phyloP scores from a whole-genome alignment of 2,797 vertebrate species.

The Otolemur crassicaudatus region DNA sequence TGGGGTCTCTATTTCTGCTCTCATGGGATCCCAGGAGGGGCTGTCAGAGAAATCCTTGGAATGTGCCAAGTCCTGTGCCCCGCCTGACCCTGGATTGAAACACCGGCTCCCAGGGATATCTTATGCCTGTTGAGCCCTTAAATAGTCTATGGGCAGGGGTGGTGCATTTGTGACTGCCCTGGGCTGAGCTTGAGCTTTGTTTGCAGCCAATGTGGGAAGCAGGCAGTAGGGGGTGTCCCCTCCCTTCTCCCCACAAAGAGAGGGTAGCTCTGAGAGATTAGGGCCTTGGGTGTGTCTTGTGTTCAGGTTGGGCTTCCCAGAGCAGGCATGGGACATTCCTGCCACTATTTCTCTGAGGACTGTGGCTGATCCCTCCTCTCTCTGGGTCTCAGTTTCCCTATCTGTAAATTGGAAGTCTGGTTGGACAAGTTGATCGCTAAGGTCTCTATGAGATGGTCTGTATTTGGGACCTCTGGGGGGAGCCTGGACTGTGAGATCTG shows the following conservation, averaged over 20 bases:
- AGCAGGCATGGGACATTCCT: background rate
- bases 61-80: background rate
- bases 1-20: background rate
- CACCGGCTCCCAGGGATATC: background rate
- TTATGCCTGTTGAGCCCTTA: conserved; percentile 4
- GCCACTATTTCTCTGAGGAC: background rate
- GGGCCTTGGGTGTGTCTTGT: background rate
- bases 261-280: conserved; percentile 30
- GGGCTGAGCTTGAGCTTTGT: background rate
- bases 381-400: background rate
- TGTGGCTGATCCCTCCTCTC: background rate
- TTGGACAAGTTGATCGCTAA: background rate
- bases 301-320: background rate
- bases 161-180: background rate
- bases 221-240: background rate
- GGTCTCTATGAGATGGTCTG: background rate
- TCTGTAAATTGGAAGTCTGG: background rate
- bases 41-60: background rate
- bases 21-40: background rate
- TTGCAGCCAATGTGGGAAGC: background rate
- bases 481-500: background rate
- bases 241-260: background rate
- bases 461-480: background rate
- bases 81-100: background rate
- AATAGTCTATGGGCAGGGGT: conserved; percentile 8